A percentile compares a stretch with the other conserved stretches of the same genome.
These are phyloP conservation scores for Silurus asotus DNA, from an alignment of 2,113 vertebrate genomes.

Conservation along the genomic window DNA sequence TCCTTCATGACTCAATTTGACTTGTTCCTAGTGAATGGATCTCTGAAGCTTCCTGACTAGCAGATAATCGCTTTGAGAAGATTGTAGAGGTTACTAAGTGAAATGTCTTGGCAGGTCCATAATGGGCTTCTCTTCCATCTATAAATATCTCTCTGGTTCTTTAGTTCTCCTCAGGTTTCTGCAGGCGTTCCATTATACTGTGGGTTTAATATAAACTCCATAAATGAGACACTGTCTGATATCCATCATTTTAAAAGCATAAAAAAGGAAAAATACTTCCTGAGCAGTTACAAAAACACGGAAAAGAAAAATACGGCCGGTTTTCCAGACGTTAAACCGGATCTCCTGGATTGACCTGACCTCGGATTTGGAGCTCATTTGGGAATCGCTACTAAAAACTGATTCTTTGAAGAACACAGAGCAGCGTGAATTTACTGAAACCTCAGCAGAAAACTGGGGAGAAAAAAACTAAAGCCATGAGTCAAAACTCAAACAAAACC, in stretches of 20 bases:
- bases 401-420: not conserved
- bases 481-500: not conserved
- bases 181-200: not conserved
- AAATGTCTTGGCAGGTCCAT: not conserved
- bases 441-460: not conserved
- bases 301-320: not conserved
- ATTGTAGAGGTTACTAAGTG: no score
- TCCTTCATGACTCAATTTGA: no score
- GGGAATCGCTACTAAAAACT: not conserved
- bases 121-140: not conserved
- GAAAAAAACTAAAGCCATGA: not conserved
- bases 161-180: not conserved
- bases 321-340: constrained; percentile 1
- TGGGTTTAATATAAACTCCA: not conserved
- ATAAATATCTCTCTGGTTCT: not conserved
- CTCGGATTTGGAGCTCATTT: not conserved
- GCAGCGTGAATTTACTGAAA: not conserved
- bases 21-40: no score
- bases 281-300: not conserved
- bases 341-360: not conserved
- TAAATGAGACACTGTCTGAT: not conserved
- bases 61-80: no score
- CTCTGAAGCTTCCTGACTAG: no score
- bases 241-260: not conserved
- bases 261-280: not conserved